These are phyloP conservation scores for Rhopalosiphum padi DNA, from an alignment of 1,140 invertebrate genomes.

Conservation along the genomic window DNA sequence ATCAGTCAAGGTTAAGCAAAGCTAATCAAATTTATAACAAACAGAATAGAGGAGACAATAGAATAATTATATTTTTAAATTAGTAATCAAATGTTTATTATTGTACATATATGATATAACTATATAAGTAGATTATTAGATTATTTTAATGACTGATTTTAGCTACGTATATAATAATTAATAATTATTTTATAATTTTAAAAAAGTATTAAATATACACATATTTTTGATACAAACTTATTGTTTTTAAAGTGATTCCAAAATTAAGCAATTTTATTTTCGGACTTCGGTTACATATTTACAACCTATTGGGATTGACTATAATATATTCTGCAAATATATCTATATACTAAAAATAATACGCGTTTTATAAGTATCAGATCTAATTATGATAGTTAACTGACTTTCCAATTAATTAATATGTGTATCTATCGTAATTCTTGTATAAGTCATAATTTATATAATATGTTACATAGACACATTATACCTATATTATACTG, in stretches of 20 bases:
- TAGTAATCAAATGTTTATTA: not conserved
- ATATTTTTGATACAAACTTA: too few species aligned
- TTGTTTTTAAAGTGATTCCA: too few species aligned
- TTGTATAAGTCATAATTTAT: not conserved
- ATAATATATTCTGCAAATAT: not conserved
- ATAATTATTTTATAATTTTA: too few species aligned
- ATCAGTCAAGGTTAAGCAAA: not conserved
- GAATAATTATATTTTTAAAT: not conserved
- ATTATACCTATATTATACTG: not conserved
- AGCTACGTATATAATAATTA: too few species aligned
- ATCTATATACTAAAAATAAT: not conserved
- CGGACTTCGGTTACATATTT: too few species aligned
- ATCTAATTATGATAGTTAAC: not conserved
- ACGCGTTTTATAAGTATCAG: not conserved
- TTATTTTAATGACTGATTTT: not conserved
- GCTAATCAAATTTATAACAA: not conserved
- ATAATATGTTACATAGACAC: not conserved
- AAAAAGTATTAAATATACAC: too few species aligned
- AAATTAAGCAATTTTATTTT: too few species aligned
- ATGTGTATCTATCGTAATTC: not conserved
- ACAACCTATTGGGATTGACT: too few species aligned
- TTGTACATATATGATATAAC: too few species aligned
- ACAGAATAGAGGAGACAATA: not conserved
- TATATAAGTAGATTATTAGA: not conserved
- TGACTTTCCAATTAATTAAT: constrained; percentile 1